Conservation (phyloP, 1,140 invertebrate genomes). For the Meloidogyne hapla region DNA sequence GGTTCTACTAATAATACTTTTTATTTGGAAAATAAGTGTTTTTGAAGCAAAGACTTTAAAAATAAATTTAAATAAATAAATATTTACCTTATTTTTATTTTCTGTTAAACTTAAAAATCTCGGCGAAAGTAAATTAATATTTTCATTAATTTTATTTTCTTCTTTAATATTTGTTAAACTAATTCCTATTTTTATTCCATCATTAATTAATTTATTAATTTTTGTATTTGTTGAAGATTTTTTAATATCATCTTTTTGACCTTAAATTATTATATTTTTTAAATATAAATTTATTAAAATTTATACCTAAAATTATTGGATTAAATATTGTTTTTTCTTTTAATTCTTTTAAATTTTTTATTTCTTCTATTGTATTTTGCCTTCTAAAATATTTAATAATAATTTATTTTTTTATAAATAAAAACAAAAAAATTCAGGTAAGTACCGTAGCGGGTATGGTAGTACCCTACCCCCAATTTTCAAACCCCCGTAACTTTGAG, state of each 20-base stretch:
- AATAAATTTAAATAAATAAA: background rate
- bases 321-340: background rate
- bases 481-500: too few relatives aligned
- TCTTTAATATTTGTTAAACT: background rate
- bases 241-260: background rate
- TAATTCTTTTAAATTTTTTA: slow-evolving; percentile 9
- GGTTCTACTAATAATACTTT: too few relatives aligned
- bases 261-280: slow-evolving; percentile 6
- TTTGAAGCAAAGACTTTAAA: background rate
- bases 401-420: too few relatives aligned
- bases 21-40: background rate
- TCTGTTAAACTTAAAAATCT: slow-evolving; percentile 28
- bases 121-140: slow-evolving; percentile 22
- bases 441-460: too few relatives aligned
- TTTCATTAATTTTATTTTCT: background rate
- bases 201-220: slow-evolving; percentile 12
- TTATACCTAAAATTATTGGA: background rate
- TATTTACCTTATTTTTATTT: slow-evolving; percentile 11
- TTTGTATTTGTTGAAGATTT: background rate
- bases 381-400: slow-evolving; percentile 18
- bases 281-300: background rate
- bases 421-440: too few relatives aligned
- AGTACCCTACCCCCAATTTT: too few relatives aligned
- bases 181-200: slow-evolving; percentile 13
- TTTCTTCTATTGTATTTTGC: slow-evolving; percentile 7